A percentile compares a stretch with the other conserved stretches of the same genome.
phyloP scores from a whole-genome alignment of 2,888 invertebrate species.

The Arrhopalites spinosus region DNA sequence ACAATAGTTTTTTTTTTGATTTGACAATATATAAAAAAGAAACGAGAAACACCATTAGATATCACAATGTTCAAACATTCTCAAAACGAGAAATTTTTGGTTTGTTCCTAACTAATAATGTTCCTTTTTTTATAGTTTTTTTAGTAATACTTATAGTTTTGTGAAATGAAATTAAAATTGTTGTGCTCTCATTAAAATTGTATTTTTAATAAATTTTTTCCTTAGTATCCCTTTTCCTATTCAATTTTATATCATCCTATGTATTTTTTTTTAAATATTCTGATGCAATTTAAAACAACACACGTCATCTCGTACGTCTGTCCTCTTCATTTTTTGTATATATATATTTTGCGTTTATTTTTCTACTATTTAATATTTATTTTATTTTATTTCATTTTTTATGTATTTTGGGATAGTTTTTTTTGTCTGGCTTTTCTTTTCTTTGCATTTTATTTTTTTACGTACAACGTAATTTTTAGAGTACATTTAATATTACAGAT shows the following conservation, averaged over 20 bases:
- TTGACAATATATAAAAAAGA: conserved; percentile 21
- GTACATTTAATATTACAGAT: background rate
- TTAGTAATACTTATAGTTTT: conserved; percentile 11
- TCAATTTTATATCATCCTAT: background rate
- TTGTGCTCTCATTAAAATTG: background rate
- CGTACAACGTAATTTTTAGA: too few species aligned
- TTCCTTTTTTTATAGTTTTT: too few species aligned
- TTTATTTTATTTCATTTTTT: background rate
- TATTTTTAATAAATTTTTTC: too few species aligned
- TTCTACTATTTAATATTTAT: too few species aligned
- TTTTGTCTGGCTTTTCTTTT: background rate
- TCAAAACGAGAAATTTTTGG: background rate
- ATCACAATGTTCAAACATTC: conserved; percentile 26
- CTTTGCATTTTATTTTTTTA: background rate
- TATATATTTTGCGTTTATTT: too few species aligned
- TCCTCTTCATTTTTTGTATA: too few species aligned
- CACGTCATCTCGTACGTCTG: too few species aligned
- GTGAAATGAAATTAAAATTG: conserved; percentile 17
- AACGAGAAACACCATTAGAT: conserved; percentile 27
- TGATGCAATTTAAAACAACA: background rate
- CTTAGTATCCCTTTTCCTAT: background rate
- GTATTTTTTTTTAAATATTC: background rate
- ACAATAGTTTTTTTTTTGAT: background rate
- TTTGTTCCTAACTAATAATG: background rate
- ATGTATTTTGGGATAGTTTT: background rate